Percentiles rank a stretch among this genome's conserved stretches.
Conservation (phyloP, 2,113 vertebrate genomes). For the Apus apus region DNA sequence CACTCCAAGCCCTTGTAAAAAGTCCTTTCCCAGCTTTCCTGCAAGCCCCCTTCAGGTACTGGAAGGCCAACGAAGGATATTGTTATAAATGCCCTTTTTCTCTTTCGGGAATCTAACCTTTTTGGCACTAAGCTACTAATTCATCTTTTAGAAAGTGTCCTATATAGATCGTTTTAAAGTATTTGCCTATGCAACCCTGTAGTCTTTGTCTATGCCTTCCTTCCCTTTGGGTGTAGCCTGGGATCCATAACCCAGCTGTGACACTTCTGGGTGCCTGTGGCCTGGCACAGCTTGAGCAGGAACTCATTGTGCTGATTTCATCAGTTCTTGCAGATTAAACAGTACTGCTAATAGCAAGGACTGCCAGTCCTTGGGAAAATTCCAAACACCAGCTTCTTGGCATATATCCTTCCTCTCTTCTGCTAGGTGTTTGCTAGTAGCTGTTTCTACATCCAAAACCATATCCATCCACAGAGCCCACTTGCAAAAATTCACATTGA, state of each 20-base stretch:
- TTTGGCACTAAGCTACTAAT: neutral
- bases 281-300: neutral
- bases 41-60: too few species aligned
- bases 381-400: neutral
- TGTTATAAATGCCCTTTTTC: neutral
- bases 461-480: neutral
- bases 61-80: neutral
- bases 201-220: neutral
- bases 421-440: neutral
- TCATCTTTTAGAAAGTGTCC: neutral
- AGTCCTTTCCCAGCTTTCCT: too few species aligned
- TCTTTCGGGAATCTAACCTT: neutral
- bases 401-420: neutral
- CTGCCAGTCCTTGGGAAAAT: neutral
- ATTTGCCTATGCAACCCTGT: fast-evolving
- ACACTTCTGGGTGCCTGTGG: neutral
- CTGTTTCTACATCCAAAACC: neutral
- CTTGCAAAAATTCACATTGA: neutral
- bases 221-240: neutral
- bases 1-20: too few species aligned
- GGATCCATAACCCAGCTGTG: neutral
- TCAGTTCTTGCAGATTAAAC: neutral
- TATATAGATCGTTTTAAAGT: neutral
- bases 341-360: fast-evolving
- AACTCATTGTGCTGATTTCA: neutral